These are phyloP conservation scores for Himalopsyche anomala DNA, from an alignment of 2,888 invertebrate species.

Conservation along the genomic window DNA sequence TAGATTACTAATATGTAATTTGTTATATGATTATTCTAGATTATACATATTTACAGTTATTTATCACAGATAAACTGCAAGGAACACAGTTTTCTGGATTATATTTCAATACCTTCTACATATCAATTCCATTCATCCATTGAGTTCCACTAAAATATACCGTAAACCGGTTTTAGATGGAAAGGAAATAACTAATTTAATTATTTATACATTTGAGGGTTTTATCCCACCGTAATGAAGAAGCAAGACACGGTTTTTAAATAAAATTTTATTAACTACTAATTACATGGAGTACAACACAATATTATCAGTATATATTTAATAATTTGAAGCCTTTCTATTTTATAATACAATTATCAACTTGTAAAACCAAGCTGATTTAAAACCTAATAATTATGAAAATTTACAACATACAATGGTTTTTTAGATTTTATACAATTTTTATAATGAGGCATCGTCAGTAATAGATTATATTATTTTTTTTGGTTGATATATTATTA, in stretches of 20 bases:
- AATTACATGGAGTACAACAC: constrained; percentile 57
- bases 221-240: constrained; percentile 28
- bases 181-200: constrained; percentile 46
- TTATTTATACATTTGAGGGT: constrained; percentile 26
- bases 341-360: constrained; percentile 45
- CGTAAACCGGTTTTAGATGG: constrained; percentile 46
- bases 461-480: too few species aligned
- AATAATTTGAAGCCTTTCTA: constrained; percentile 36
- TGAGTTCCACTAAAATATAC: constrained; percentile 60
- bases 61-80: constrained; percentile 43
- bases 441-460: background rate
- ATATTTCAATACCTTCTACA: constrained; percentile 53
- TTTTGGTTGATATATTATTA: too few species aligned
- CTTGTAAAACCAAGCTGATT: constrained; percentile 65
- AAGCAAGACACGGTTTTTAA: constrained; percentile 49
- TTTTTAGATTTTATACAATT: background rate
- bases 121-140: constrained; percentile 65
- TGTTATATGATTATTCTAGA: background rate
- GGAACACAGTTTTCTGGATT: constrained; percentile 46
- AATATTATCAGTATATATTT: constrained; percentile 45
- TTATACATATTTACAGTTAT: constrained; percentile 34
- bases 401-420: constrained; percentile 1
- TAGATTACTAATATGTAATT: too few species aligned
- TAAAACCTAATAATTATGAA: constrained; percentile 29
- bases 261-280: constrained; percentile 55